Base-by-base conservation (phyloP, 2,113 vertebrate species). In the Alaudala cheleensis region DNA sequence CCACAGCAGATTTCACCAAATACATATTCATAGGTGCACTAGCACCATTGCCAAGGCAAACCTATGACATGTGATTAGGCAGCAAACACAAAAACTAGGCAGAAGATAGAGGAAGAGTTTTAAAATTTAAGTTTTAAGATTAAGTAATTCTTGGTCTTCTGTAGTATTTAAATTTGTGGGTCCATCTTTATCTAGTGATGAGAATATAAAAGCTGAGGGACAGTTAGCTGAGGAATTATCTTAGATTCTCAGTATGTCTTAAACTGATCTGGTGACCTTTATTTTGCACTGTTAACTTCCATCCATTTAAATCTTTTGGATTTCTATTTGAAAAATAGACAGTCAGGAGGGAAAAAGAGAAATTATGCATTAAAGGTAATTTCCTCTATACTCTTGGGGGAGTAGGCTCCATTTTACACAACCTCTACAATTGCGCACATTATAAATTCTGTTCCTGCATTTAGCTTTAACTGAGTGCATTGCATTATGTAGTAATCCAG, bases 351-450 rank as follows among this genome's bases (percentile, higher is more conserved):
- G 16, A 34, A 82, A 61, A 57, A 39, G 22, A 66, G 25, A 76
- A 37, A 10, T 31, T 25, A 76, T 61, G 19, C 5, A 58, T 28
- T 53, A 42, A 66, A 24, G 4, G 16, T 34, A 31, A 60, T 77
- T 86, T 77, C 20, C 20, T 33, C 6, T 42, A 6, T n/a, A 60
- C 5, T 81, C 47, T 42, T 51, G 23, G 50, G 8, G 13, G 11
- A n/a, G 29, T 28, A 72, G 40, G 9, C 15, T 87, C 11, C 23
- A 29, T 77, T 87, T 92, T n/a, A 84, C 9, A 47, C 44, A 80
- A 34, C 14, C 5, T 77, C 26, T 83, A 51, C 51, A 83, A 62
- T 0, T 57, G 11, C 0, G 0, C 12, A 6, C 11, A 25, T 40
- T 49, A 50, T 37, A n/a, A 88, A 83, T 66, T 72, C 44, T 91